Evolutionary conservation across 1,140 invertebrate species (phyloP), one percentile per base, ranked within the genome.

Genomic region (Limonius californicus): DNA sequence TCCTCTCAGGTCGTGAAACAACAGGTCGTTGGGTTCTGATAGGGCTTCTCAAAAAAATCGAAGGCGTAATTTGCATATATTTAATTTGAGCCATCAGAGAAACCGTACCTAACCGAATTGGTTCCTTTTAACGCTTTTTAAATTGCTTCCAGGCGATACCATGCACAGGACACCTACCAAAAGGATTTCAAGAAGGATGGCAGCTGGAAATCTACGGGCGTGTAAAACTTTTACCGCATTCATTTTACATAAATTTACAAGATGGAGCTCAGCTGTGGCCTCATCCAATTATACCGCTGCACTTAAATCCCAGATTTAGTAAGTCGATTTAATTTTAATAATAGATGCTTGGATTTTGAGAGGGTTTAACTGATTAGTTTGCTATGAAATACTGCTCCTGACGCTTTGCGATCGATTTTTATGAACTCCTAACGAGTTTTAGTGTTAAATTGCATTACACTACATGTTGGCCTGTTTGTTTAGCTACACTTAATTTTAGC

Each of bases 231-330:
- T 74, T 87, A 32, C 86, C 85, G 16, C 80, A 86, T 61, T 84
- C 84, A 65, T 88, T 90, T 72, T 84, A 82, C 64, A 77, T 90
- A 19, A 89, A 89, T 79, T 72, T 90, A 39, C 86, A 88, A 70
- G 79, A 82, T 57, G 83, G 83, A 3, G 76, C 80, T 57, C 77
- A 80, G 18, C 77, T 84, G 54, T 87, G 85, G 78, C 85, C 85
- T 1, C 83, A 86, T 79, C 83, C 85, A 7, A 70, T 75, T 14
- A 83, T 87, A 42, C 78, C 81, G 21, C 76, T 87, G 66, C 86
- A 87, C 74, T 74, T 88, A 54, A 87, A 87, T 75, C 84, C 85
- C 8, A 77, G 86, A 50, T 87, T 87, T 73, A 63, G 74, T 77
- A 72, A 74, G 74, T 72, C 62, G 57, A 18, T 8, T 53, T 59